These are phyloP conservation scores for Babyrousa celebensis DNA, from an alignment of 2,797 vertebrate genomes.

Conservation along the genomic window DNA sequence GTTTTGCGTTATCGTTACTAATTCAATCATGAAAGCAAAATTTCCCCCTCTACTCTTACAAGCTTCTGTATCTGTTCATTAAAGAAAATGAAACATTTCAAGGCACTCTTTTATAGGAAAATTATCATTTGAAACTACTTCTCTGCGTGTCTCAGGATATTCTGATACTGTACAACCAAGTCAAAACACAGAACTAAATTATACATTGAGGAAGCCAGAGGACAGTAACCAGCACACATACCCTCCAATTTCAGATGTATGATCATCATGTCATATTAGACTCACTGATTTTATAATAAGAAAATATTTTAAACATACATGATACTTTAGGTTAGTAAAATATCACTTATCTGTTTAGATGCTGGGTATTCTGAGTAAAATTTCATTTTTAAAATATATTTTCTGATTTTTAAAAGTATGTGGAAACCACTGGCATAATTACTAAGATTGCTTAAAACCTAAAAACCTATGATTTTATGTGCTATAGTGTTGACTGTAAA, in stretches of 20 bases:
- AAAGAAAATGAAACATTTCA: neutral
- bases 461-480: neutral
- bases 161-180: neutral
- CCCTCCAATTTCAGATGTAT: neutral
- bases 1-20: constrained; percentile 35
- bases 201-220: neutral
- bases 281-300: neutral
- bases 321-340: neutral
- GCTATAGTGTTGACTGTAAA: constrained; percentile 27
- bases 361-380: neutral
- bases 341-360: constrained; percentile 47
- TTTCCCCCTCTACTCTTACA: constrained; percentile 19
- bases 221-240: neutral
- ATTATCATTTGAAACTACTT: constrained; percentile 24
- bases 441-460: constrained; percentile 62
- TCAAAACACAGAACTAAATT: constrained; percentile 18
- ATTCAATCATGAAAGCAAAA: constrained; percentile 49
- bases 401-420: constrained; percentile 58
- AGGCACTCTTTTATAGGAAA: neutral
- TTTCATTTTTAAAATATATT: constrained; percentile 63
- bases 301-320: constrained; percentile 34
- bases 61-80: neutral
- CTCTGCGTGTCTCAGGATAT: neutral
- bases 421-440: constrained; percentile 48
- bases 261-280: neutral